phyloP scores from a whole-genome alignment of 2,797 vertebrate genomes.

The Myotis planiceps region DNA sequence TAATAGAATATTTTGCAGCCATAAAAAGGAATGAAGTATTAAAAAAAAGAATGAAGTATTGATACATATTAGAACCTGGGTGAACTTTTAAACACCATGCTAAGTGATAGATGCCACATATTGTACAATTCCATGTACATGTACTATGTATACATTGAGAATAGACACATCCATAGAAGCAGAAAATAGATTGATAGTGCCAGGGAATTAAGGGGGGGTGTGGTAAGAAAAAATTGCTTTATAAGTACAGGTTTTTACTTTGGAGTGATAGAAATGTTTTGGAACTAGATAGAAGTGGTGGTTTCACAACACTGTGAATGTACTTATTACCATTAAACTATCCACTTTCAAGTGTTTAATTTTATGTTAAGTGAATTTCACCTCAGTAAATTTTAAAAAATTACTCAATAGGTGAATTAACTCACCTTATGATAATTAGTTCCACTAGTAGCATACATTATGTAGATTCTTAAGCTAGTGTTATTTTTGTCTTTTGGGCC shows the following conservation, averaged over 20 bases:
- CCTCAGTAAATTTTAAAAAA: neutral
- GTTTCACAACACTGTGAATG: neutral
- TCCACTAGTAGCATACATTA: neutral
- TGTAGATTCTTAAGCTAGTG: neutral
- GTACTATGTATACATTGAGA: neutral
- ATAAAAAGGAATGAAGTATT: neutral
- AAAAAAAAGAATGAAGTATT: neutral
- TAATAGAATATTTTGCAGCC: neutral
- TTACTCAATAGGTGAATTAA: neutral
- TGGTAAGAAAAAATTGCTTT: neutral
- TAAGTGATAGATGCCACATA: neutral
- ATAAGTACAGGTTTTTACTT: neutral
- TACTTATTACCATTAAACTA: neutral
- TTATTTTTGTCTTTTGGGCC: neutral
- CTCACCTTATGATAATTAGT: neutral
- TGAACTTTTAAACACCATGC: neutral
- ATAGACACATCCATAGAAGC: neutral
- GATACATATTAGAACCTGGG: neutral
- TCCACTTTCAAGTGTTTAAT: neutral
- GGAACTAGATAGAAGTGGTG: neutral
- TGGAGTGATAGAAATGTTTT: neutral
- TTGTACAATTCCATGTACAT: neutral
- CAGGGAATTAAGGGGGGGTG: neutral
- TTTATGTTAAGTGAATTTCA: neutral
- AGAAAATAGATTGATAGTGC: neutral